Evolutionary conservation across 2,797 vertebrate genomes (phyloP), one percentile per base, ranked within the genome.

Genomic region (Enteromius paludinosus): DNA sequence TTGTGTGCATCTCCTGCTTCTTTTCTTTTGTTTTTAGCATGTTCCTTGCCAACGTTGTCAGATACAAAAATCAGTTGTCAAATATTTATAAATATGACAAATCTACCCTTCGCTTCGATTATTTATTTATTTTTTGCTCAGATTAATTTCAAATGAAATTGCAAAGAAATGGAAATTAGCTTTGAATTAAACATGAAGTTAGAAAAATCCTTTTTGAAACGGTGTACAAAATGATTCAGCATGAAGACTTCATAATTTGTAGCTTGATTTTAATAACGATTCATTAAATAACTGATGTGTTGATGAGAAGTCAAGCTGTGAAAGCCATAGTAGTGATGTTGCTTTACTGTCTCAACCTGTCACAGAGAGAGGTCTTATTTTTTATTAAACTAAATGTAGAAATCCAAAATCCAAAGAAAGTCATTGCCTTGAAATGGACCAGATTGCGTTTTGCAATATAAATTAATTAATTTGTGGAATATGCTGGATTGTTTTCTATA

Each of bases 241-340:
- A 66, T 66, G 4, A 66, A 66, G 10, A 35, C 30, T 11, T 52
- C 17, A 54, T 25, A 1, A 56, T 56, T 56, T 56, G 4, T 25
- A 4, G n/a, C n/a, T 69, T 69, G 38, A 17, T 69, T 69, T 69
- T 45, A 69, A 69, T 45, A 25, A 70, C 0, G 7, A 70, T 45
- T 70, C 14, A 9, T 10, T 45, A 45, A 70, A 45, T 28, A 28
- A 45, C 68, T 69, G 38, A 69, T 17, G n/a, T 43, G 38, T 25
- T 69, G 14, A 69, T 8, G 61, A 33, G 61, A 65, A 65, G 62
- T 20, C 62, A 65, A 65, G 62, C 62, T 65, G 62, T 20, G 62
- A 35, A 20, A 65, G 14, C 38, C n/a, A 43, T 23, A 23, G 5
- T 45, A 43, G 3, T 69, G 41, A 45, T 69, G n/a, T 15, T 69